phyloP scores from a whole-genome alignment of 2,797 vertebrate genomes.

The Octomys mimax region DNA sequence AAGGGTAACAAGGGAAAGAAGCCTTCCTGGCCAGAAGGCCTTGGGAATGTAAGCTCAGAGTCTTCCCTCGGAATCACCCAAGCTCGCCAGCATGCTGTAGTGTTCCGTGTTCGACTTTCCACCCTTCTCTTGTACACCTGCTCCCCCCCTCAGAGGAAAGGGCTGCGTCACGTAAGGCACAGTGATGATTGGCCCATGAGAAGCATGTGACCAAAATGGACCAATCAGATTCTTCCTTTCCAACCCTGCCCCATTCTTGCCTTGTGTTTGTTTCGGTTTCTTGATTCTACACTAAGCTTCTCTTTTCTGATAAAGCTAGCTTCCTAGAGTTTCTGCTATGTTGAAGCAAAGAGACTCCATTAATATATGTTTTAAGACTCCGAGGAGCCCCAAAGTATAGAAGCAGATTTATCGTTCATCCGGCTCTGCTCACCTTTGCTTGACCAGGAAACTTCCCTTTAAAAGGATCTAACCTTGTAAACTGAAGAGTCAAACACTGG shows the following conservation, averaged over 20 bases:
- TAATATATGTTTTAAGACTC: background rate
- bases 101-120: background rate
- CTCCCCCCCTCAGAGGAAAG: accelerated
- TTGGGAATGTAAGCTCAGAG: background rate
- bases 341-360: background rate
- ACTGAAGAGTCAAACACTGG: background rate
- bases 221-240: background rate
- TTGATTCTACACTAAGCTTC: background rate
- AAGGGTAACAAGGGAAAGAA: background rate
- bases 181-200: background rate
- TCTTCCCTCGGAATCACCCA: background rate
- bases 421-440: background rate
- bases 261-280: background rate
- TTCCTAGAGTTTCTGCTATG: background rate
- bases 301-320: background rate
- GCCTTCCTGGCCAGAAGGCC: background rate
- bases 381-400: background rate
- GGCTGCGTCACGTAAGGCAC: background rate
- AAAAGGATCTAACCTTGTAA: background rate
- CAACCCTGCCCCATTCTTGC: background rate
- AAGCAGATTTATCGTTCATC: background rate
- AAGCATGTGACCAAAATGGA: background rate
- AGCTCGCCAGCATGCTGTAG: too few species aligned
- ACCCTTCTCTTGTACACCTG: background rate
- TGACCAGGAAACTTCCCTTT: background rate